Evolutionary conservation across 2,113 vertebrate genomes (phyloP), one percentile per base, ranked within the genome.

Genomic region (Gymnocephalus cernua): DNA sequence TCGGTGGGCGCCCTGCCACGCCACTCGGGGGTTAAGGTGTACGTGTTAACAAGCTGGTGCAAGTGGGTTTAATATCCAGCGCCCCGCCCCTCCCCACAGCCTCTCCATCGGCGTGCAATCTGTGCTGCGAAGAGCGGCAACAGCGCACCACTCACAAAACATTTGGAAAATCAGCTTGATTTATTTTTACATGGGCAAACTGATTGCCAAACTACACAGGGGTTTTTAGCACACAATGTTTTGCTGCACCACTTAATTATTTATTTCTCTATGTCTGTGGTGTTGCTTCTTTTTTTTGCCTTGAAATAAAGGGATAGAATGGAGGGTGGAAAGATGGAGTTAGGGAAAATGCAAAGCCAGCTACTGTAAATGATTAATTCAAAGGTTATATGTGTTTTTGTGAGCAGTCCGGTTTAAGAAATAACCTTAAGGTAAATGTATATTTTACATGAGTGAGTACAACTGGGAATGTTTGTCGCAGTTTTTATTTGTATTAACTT

Each of bases 151-250:
- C 91, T 86, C 90, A 93, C 88, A 90, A 94, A 96, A 95, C 95
- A 95, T 95, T 95, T 95, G 95, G 95, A 95, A 95, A 95, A 95
- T 95, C 95, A 95, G 95, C 95, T 95, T 96, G 95, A 96, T 95
- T 95, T 96, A 96, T 96, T 96, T 96, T 95, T 96, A 95, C 93
- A 93, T 87, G 92, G 90, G 83, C 90, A 75, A 90, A 90, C 89
- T 82, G 91, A 93, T 91, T 93, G 95, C 94, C 95, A 96, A 96
- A 92, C 94, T 91, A 95, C 95, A 95, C 95, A 95, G 95, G 95
- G 95, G 94, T 95, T 95, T 61, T 94, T 93, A 92, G 93, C 94
- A 95, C 95, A 94, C 93, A 95, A 94, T 94, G 94, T 95, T 96
- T 94, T 92, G 88, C 91, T 90, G 92, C 89, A 89, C 85, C 92